These are phyloP conservation scores for Darevskia mixta DNA, from an alignment of 2,797 vertebrate genomes.

Conservation along the genomic window DNA sequence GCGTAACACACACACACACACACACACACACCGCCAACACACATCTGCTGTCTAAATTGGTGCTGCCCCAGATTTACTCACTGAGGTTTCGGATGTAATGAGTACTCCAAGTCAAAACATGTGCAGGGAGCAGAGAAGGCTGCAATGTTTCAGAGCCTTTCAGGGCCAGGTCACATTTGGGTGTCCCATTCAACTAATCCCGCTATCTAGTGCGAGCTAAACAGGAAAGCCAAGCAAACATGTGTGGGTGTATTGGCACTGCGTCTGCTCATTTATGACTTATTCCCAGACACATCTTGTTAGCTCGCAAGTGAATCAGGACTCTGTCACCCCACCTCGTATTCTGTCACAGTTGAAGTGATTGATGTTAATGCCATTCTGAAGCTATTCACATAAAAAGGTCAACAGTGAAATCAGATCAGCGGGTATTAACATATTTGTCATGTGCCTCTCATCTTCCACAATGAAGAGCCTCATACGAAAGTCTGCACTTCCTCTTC, in stretches of 20 bases:
- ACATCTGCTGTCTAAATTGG: background rate
- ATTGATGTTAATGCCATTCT: constrained; percentile 44
- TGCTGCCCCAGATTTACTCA: background rate
- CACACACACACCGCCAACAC: no score
- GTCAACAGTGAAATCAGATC: constrained; percentile 34
- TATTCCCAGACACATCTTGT: constrained; percentile 37
- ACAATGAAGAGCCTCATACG: constrained; percentile 28
- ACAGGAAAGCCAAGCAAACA: background rate
- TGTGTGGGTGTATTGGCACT: rapidly evolving
- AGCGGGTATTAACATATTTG: constrained; percentile 27
- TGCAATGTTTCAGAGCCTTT: background rate
- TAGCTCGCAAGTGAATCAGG: constrained; percentile 44
- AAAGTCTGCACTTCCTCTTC: background rate
- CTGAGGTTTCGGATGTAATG: background rate
- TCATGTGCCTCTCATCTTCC: constrained; percentile 28
- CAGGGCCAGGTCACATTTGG: background rate
- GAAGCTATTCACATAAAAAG: constrained; percentile 55
- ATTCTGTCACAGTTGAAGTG: constrained; percentile 21
- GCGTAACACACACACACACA: no score
- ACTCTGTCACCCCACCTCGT: constrained; percentile 40
- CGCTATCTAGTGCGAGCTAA: background rate
- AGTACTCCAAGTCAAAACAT: background rate
- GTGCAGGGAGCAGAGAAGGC: background rate
- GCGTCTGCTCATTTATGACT: constrained; percentile 10
- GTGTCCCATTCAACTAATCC: background rate